A percentile compares a stretch with the other conserved stretches of the same genome.
Conservation (phyloP, 2,797 vertebrate genomes). For the Mormyrops boulengeri region DNA sequence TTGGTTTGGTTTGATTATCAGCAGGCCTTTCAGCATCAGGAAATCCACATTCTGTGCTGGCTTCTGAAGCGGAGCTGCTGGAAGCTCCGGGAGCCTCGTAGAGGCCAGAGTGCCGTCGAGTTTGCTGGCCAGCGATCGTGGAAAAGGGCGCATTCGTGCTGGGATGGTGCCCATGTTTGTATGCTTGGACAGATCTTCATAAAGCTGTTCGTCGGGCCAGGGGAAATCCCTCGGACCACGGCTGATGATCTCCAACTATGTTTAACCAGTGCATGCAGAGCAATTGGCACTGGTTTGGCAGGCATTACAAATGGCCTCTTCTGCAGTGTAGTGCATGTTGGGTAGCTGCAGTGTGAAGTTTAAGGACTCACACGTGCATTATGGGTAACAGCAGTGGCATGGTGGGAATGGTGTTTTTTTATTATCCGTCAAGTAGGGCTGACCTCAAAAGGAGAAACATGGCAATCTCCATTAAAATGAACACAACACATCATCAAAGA, state of each 20-base stretch:
- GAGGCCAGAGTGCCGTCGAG: not conserved
- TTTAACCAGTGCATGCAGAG: not conserved
- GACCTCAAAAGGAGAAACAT: not conserved
- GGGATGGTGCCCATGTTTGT: not conserved
- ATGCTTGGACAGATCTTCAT: not conserved
- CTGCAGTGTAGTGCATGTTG: not conserved
- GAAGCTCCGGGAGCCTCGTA: not conserved
- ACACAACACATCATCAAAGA: not conserved
- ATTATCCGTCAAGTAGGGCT: not conserved
- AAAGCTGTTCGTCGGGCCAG: not conserved
- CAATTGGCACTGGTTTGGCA: not conserved
- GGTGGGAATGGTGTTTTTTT: not conserved
- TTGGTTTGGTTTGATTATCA: not conserved
- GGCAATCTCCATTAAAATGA: not conserved
- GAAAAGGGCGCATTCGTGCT: not conserved
- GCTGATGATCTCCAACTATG: not conserved
- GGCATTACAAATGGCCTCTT: not conserved
- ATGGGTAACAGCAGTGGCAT: not conserved
- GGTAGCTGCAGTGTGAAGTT: not conserved
- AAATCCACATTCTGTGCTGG: not conserved
- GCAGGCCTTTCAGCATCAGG: not conserved
- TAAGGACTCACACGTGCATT: not conserved
- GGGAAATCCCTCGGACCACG: not conserved
- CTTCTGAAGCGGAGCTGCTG: not conserved
- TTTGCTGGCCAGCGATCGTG: not conserved